Percentiles rank a stretch among this genome's conserved stretches.
Evolutionary conservation across 1,140 invertebrate species (phyloP).

Genomic region (Tenebrio molitor): DNA sequence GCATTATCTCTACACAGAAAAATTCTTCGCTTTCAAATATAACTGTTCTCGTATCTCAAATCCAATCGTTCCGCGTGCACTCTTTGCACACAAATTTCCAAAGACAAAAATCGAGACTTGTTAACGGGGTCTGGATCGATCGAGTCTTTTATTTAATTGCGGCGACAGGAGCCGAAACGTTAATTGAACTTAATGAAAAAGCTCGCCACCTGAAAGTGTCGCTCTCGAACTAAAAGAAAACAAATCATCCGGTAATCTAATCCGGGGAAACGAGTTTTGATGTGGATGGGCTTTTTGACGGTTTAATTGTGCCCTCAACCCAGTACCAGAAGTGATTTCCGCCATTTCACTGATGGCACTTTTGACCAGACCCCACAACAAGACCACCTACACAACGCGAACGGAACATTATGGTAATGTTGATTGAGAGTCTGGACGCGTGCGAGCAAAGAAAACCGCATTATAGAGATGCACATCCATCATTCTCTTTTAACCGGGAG

Average conservation of each 20-base stretch:
- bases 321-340: slow-evolving; percentile 33
- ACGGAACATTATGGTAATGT: slow-evolving; percentile 40
- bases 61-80: neutral
- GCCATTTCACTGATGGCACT: slow-evolving; percentile 36
- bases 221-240: neutral
- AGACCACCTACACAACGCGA: slow-evolving; percentile 35
- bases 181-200: slow-evolving; percentile 52
- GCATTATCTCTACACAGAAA: slow-evolving; percentile 23
- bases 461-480: slow-evolving; percentile 21
- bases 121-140: too few relatives aligned
- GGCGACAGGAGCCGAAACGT: slow-evolving; percentile 45
- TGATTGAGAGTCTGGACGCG: slow-evolving; percentile 33
- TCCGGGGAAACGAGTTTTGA: slow-evolving; percentile 14
- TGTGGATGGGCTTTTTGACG: neutral
- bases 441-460: slow-evolving; percentile 36
- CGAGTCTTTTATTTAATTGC: neutral
- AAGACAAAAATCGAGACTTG: too few relatives aligned
- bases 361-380: slow-evolving; percentile 38
- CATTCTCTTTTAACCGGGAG: slow-evolving; percentile 10
- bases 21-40: neutral
- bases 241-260: neutral
- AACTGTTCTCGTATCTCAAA: neutral
- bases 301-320: slow-evolving; percentile 6
- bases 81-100: too few relatives aligned
- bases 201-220: slow-evolving; percentile 32